Conservation (phyloP, 2,113 vertebrate species). For the Corydoras sp. region DNA sequence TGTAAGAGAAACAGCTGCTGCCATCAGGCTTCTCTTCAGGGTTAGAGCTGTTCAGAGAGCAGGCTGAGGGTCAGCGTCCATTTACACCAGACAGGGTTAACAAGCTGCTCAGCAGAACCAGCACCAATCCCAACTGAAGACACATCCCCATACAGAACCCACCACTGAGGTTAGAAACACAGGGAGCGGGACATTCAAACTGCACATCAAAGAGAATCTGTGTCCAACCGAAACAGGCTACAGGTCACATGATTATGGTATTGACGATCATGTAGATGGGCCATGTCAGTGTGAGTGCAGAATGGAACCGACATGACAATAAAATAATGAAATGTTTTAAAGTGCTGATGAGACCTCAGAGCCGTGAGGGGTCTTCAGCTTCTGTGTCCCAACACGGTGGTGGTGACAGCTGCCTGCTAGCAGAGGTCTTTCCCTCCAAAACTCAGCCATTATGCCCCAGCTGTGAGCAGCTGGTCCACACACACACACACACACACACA, state of each 20-base stretch:
- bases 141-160: constrained; percentile 10
- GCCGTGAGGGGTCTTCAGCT: constrained; percentile 33
- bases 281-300: no score
- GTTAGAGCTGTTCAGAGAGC: no score
- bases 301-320: no score
- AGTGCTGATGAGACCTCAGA: not conserved
- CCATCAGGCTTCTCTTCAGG: no score
- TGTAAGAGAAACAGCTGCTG: no score
- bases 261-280: no score
- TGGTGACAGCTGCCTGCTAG: constrained; percentile 65
- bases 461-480: constrained; percentile 70
- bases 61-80: not conserved
- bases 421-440: constrained; percentile 60
- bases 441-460: constrained; percentile 57
- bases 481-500: constrained; percentile 32
- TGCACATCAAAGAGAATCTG: no score
- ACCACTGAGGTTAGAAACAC: no score
- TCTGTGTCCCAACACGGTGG: constrained; percentile 52
- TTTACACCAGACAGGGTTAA: constrained; percentile 7
- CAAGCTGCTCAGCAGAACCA: constrained; percentile 33
- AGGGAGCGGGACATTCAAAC: no score
- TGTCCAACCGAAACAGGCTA: no score
- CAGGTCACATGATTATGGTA: no score
- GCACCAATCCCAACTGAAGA: constrained; percentile 44
- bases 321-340: not conserved